Percentiles rank a stretch among this genome's conserved stretches.
Conservation (phyloP, 2,797 vertebrate genomes). For the Brotula barbata region DNA sequence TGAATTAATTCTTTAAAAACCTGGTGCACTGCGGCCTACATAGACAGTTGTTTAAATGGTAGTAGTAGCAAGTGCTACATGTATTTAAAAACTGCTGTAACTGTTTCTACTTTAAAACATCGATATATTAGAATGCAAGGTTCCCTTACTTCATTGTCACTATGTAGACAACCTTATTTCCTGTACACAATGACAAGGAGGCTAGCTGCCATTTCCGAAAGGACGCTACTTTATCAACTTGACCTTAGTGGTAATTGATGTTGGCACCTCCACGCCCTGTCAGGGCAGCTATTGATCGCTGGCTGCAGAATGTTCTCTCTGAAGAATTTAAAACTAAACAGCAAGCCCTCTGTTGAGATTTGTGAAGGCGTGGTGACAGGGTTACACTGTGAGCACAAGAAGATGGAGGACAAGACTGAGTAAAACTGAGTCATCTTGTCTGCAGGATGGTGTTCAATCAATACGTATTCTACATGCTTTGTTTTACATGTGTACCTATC, state of each 20-base stretch:
- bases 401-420: slow-evolving; percentile 46
- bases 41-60: background rate
- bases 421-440: slow-evolving; percentile 40
- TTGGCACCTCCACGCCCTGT: slow-evolving; percentile 65
- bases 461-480: slow-evolving; percentile 47
- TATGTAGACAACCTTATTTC: slow-evolving; percentile 47
- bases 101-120: background rate
- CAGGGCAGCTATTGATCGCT: slow-evolving; percentile 63
- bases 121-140: no score
- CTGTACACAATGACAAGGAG: slow-evolving; percentile 53
- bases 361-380: slow-evolving; percentile 22
- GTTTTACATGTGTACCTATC: slow-evolving; percentile 10
- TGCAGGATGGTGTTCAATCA: slow-evolving; percentile 38
- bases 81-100: slow-evolving; percentile 1
- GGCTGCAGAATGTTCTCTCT: slow-evolving; percentile 49
- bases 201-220: slow-evolving; percentile 62
- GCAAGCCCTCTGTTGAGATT: slow-evolving; percentile 33
- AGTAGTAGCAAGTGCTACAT: background rate
- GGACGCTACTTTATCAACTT: slow-evolving; percentile 69
- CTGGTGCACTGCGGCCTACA: no score
- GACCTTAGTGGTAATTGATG: slow-evolving; percentile 71
- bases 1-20: no score
- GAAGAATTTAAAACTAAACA: slow-evolving; percentile 58
- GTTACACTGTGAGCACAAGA: slow-evolving; percentile 48
- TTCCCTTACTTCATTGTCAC: slow-evolving; percentile 21